A percentile compares a stretch with the other conserved stretches of the same genome.
Evolutionary conservation across 2,113 vertebrate species (phyloP).

Genomic region (Passer montanus): DNA sequence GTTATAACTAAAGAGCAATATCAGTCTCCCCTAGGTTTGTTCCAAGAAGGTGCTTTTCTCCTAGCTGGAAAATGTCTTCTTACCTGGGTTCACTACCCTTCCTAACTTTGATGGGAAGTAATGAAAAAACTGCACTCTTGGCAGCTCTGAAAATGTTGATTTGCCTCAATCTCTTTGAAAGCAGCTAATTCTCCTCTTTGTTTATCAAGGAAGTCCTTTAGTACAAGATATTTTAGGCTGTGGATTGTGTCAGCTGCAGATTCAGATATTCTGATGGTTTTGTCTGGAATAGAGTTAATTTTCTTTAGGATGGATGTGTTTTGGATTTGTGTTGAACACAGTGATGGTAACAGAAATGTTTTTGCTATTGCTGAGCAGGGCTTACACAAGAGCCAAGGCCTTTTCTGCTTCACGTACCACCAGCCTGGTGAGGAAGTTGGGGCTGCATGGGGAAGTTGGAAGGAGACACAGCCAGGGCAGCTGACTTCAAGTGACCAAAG

Average conservation of each 20-base stretch:
- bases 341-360: not conserved
- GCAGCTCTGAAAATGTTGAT: not conserved
- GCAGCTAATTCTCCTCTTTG: not conserved
- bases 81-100: not conserved
- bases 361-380: not conserved
- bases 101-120: not conserved
- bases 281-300: not conserved
- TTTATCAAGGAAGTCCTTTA: not conserved
- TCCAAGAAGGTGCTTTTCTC: not conserved
- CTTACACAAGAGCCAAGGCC: not conserved
- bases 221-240: not conserved
- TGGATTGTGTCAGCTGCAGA: not conserved
- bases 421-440: rapidly evolving
- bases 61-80: not conserved
- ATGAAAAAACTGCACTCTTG: rapidly evolving
- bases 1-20: not conserved
- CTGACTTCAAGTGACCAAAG: not conserved
- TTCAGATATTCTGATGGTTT: not conserved
- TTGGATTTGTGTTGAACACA: not conserved
- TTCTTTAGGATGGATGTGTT: not conserved
- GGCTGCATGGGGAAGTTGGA: not conserved
- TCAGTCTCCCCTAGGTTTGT: not conserved
- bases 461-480: not conserved
- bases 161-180: not conserved
- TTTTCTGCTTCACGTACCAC: not conserved